Conservation (phyloP, 2,113 vertebrate species). For the Alligator mississippiensis region DNA sequence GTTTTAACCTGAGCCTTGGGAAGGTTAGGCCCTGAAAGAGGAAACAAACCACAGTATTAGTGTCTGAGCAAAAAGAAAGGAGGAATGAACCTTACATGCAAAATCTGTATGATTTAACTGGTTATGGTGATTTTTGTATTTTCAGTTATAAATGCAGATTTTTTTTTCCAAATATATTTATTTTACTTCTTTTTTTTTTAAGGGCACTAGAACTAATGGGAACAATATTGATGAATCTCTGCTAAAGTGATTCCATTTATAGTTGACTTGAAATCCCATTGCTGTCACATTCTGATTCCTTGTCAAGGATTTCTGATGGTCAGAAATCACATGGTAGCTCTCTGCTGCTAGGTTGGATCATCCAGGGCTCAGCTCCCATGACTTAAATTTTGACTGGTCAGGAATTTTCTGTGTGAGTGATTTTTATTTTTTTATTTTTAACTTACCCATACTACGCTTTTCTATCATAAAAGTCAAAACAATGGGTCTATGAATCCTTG, state of each 20-base stretch:
- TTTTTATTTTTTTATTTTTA: rapidly evolving
- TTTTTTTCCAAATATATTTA: not conserved
- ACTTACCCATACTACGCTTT: no score
- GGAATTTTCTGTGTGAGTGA: not conserved
- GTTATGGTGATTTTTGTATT: not conserved
- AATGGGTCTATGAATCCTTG: no score
- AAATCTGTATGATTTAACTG: not conserved
- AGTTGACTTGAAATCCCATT: not conserved
- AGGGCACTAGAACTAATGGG: not conserved
- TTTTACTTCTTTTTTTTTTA: not conserved
- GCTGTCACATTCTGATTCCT: not conserved
- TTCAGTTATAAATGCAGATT: not conserved
- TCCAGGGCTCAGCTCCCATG: not conserved
- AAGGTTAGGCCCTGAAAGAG: conserved; percentile 83
- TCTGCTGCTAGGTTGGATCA: not conserved
- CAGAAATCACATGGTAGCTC: not conserved
- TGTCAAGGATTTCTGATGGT: not conserved
- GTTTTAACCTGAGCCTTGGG: conserved; percentile 94
- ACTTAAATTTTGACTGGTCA: rapidly evolving
- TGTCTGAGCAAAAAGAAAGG: no score
- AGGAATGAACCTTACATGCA: not conserved
- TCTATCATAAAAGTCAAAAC: not conserved
- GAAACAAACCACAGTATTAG: not conserved
- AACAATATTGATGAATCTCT: not conserved
- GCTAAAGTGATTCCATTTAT: not conserved